These are phyloP conservation scores for Lampris megalopsis DNA, from an alignment of 2,113 vertebrate genomes.

Conservation along the genomic window DNA sequence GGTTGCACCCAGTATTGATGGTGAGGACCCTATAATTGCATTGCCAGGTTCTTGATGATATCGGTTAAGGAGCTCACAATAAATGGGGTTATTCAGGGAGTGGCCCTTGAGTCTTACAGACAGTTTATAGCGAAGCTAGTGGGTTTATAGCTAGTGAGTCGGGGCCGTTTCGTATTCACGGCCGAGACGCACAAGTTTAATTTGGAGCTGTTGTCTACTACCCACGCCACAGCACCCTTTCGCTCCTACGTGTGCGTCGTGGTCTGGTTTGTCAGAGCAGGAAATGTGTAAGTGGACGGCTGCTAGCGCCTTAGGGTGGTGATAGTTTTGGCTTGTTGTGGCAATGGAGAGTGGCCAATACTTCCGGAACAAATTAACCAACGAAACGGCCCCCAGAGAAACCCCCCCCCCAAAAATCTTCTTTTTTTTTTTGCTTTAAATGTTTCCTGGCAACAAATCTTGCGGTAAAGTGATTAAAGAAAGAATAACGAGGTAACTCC, in stretches of 20 bases:
- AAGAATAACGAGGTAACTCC: neutral
- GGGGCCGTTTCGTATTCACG: slow-evolving; percentile 22
- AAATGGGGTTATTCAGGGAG: slow-evolving; percentile 49
- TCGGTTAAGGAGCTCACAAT: slow-evolving; percentile 60
- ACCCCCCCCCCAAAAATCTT: neutral
- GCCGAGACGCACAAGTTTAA: slow-evolving; percentile 25
- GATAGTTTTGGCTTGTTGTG: slow-evolving; percentile 6
- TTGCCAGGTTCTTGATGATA: slow-evolving; percentile 57
- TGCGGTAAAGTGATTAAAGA: neutral
- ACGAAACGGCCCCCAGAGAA: neutral
- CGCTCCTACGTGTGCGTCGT: neutral
- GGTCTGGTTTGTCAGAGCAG: slow-evolving; percentile 12
- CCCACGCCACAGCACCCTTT: neutral
- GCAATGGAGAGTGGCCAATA: neutral
- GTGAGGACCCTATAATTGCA: slow-evolving; percentile 61
- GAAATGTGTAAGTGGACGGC: slow-evolving; percentile 29
- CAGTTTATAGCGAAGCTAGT: slow-evolving; percentile 22
- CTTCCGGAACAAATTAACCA: neutral
- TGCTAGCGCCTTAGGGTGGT: neutral
- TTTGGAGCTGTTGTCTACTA: slow-evolving; percentile 22
- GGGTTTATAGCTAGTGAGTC: slow-evolving; percentile 1
- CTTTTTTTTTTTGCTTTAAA: neutral
- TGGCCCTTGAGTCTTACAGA: slow-evolving; percentile 53
- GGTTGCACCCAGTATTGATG: slow-evolving; percentile 67
- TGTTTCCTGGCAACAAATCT: neutral